Percentiles rank a stretch among this genome's conserved stretches.
These are phyloP conservation scores for Anneissia japonica DNA, from an alignment of 35 echinoderm and acorn worm genomes.

Conservation along the genomic window DNA sequence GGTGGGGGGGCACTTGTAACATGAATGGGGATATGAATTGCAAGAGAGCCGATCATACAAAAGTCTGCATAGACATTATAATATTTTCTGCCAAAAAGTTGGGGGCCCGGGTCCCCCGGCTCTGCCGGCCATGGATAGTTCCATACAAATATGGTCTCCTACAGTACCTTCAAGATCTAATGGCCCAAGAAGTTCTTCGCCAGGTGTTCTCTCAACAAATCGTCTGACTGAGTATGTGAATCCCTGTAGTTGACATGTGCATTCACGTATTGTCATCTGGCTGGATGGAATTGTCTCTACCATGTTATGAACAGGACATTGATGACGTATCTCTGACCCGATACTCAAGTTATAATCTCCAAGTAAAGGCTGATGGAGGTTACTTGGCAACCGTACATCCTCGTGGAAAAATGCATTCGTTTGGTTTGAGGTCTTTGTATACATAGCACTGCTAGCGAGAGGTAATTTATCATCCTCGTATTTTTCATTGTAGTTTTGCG, in stretches of 20 bases:
- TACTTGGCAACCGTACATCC: slow-evolving; percentile 3
- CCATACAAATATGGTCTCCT: too few relatives aligned
- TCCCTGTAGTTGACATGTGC: slow-evolving; percentile 58
- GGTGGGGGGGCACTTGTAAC: too few relatives aligned
- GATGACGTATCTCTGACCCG: slow-evolving; percentile 55
- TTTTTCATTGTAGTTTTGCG: not conserved
- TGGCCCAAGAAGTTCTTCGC: not conserved
- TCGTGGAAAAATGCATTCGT: slow-evolving; percentile 1
- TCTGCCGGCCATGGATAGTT: too few relatives aligned
- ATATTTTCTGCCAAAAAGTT: too few relatives aligned
- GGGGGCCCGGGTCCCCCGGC: too few relatives aligned
- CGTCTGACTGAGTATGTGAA: slow-evolving; percentile 63
- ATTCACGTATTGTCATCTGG: slow-evolving; percentile 42
- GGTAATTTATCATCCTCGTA: not conserved
- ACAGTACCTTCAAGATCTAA: too few relatives aligned
- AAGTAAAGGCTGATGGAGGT: slow-evolving; percentile 22
- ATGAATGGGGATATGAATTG: too few relatives aligned
- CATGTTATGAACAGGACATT: slow-evolving; percentile 55
- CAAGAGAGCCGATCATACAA: too few relatives aligned
- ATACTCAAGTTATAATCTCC: slow-evolving; percentile 20
- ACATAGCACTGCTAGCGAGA: not conserved
- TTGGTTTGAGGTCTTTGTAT: not conserved
- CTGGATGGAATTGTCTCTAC: slow-evolving; percentile 15
- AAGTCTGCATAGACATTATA: too few relatives aligned
- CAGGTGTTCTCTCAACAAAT: slow-evolving; percentile 36